Base-by-base conservation (phyloP, 2,888 invertebrate species). In the Pilophorus perplexus region DNA sequence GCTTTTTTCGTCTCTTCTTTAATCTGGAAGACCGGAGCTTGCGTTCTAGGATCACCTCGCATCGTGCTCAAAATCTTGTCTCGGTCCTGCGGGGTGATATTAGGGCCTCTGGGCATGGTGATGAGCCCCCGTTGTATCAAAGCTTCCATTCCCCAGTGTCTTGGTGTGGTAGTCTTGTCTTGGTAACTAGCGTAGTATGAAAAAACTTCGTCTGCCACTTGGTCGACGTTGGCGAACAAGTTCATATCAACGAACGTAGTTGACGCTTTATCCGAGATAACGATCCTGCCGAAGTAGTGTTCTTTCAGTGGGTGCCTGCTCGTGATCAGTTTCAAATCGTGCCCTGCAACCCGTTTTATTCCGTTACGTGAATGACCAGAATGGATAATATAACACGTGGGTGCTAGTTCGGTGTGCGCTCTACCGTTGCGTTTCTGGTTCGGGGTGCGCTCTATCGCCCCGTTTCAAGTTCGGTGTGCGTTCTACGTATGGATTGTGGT, bases 261-360 rank as follows among this genome's bases (percentile, higher is more conserved):
- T 5, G 62, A 44, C 10, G 28, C 28, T 20, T 62, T 62, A 16
- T 62, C 38, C n/a, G 62, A 38, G n/a, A 62, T 12, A 8, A 62
- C 46, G 25, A 62, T 25, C 18, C 62, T 2, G 12, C 62, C 62
- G 28, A n/a, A 46, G 46, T 62, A 40, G 3, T 22, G 14, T 20
- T 44, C 46, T 27, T 62, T 62, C 28, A 62, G 33, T 2, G 22
- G 23, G 16, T 62, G 62, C 25, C 18, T 44, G 23, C 62, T 62
- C 18, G 62, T 62, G n/a, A 62, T 23, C 8, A 62, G 12, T 33
- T 48, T n/a, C n/a, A n/a, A n/a, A n/a, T n/a, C n/a, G n/a, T n/a
- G n/a, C n/a, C n/a, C n/a, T n/a, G n/a, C n/a, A n/a, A n/a, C n/a
- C n/a, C n/a, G n/a, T n/a, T n/a, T n/a, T n/a, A n/a, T n/a, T n/a